Base-by-base conservation (phyloP, 2,888 invertebrate species). In the Mimachlamys varia region DNA sequence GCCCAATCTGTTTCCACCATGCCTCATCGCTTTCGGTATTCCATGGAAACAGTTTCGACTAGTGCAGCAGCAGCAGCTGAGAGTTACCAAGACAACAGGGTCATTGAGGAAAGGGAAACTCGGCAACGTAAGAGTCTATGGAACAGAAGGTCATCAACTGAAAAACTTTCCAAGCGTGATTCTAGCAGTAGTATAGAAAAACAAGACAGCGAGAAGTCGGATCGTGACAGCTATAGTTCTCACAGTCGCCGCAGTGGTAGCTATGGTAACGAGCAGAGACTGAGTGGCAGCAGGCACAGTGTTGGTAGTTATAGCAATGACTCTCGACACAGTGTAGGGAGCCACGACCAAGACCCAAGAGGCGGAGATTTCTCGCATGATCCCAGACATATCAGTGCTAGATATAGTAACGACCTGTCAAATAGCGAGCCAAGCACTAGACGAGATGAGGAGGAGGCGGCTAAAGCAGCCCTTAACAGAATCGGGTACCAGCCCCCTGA, bases 181-280 rank as follows among this genome's bases (percentile, higher is more conserved):
- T 91, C 92, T 5, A 89, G 88, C 53, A 89, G 91, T 53, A 92
- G 92, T 37, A 89, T 90, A 33, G 92, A 92, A 88, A 93, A 92
- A 87, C 91, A 91, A 10, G 93, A 93, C 90, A 92, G 92, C 44
- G 93, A 93, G 58, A 93, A 93, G 44, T 92, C 93, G 19, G 90
- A 92, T 44, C 87, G 44, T 27, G 92, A 92, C 50, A 92, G 92
- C 27, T 76, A 53, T 27, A 27, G 76, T 15, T 76, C 76, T 76
- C 76, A 76, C 33, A 33, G 76, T 76, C 76, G 76, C 12, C 76
- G 76, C 33, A 76, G 76, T 76, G 76, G 76, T 76, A 76, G 76
- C 76, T 76, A 76, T 76, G 15, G 76, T 33, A 76, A 76, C 76
- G 76, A 76, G 2, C 76, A 33, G 76, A 76, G 76, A 76, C 33